These are phyloP conservation scores for Montipora capitata DNA, from an alignment of 92 coral and sea anemone genomes.

Conservation along the genomic window DNA sequence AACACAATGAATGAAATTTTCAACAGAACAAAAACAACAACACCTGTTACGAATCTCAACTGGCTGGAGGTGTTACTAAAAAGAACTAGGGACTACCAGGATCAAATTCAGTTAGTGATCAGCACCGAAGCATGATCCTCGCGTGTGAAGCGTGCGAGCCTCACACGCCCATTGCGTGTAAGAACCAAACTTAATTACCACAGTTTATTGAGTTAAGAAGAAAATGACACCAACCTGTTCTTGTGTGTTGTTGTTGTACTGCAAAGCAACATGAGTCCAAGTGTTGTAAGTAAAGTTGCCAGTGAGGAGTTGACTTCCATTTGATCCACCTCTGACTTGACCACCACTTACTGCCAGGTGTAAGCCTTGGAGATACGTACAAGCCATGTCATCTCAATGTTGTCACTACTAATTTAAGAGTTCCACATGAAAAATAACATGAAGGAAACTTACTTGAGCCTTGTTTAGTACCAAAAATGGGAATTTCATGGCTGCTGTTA, in stretches of 20 bases:
- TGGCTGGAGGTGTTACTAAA: no score
- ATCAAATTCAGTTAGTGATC: no score
- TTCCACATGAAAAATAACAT: no score
- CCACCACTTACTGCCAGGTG: constrained; percentile 46
- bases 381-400: not conserved
- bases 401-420: no score
- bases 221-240: constrained; percentile 19
- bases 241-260: constrained; percentile 46
- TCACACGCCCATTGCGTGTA: no score
- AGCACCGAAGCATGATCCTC: no score
- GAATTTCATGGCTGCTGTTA: constrained; percentile 29
- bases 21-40: no score
- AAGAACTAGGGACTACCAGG: no score
- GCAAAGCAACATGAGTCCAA: constrained; percentile 71
- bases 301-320: not conserved
- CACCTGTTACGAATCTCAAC: no score
- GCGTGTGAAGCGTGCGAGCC: no score
- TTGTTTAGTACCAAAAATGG: constrained; percentile 50
- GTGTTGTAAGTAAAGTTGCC: constrained; percentile 59
- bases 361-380: constrained; percentile 18
- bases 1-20: no score
- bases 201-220: no score
- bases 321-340: constrained; percentile 21
- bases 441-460: constrained; percentile 36
- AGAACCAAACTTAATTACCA: not conserved